Evolutionary conservation across 2,888 invertebrate species (phyloP).

Genomic region (Cancer borealis): DNA sequence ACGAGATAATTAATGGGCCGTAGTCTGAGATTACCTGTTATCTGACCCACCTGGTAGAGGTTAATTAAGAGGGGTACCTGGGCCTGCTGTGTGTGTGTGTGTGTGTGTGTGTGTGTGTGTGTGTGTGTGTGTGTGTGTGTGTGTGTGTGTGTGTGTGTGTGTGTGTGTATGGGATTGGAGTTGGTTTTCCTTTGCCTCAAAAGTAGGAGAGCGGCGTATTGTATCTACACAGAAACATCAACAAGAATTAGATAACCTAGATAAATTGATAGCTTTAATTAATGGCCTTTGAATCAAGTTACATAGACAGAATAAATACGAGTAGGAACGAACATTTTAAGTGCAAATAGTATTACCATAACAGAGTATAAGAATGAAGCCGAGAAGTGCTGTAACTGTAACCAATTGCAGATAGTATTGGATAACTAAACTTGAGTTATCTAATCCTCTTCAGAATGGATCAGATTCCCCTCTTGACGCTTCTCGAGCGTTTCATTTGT

Average conservation of each 20-base stretch:
- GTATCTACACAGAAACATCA: not conserved
- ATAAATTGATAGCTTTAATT: not conserved
- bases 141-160: not conserved
- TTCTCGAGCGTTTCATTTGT: not conserved
- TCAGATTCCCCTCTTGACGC: not conserved
- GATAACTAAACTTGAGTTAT: not conserved
- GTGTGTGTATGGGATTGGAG: not conserved
- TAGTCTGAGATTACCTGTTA: slow-evolving; percentile 30
- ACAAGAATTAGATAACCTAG: not conserved
- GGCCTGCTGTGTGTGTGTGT: slow-evolving; percentile 23
- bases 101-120: slow-evolving; percentile 40
- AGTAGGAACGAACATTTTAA: not conserved
- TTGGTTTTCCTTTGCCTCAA: not conserved
- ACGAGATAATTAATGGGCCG: slow-evolving; percentile 37
- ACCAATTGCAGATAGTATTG: not conserved
- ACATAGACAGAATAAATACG: not conserved
- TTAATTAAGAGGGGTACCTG: slow-evolving; percentile 29
- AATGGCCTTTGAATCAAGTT: not conserved
- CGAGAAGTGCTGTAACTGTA: not conserved
- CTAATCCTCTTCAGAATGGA: not conserved
- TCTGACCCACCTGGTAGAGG: slow-evolving; percentile 40
- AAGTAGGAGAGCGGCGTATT: no score
- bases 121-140: slow-evolving; percentile 23
- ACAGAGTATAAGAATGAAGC: not conserved
- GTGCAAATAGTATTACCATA: not conserved